These are phyloP conservation scores for Tetranychus truncatus DNA, from an alignment of 2,888 invertebrate species.

Conservation along the genomic window DNA sequence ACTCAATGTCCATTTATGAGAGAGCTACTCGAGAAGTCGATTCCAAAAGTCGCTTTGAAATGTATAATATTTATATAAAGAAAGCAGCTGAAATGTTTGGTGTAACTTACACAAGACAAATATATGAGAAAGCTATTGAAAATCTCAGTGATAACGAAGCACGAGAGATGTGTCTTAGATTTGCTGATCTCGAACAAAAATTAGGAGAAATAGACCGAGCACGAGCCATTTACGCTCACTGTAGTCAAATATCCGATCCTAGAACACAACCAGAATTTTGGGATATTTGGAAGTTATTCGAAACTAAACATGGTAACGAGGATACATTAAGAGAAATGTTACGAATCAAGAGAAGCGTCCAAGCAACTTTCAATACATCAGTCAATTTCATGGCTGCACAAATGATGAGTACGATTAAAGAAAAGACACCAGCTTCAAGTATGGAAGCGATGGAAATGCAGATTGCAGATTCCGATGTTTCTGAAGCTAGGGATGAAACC, in stretches of 20 bases:
- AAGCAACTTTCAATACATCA: slow-evolving; percentile 56
- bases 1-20: slow-evolving; percentile 98
- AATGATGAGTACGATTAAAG: slow-evolving; percentile 53
- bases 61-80: slow-evolving; percentile 96
- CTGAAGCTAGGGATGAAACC: not conserved
- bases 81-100: slow-evolving; percentile 96
- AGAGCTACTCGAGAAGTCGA: slow-evolving; percentile 78
- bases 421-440: slow-evolving; percentile 47
- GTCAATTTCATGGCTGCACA: slow-evolving; percentile 98
- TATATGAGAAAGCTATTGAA: slow-evolving; percentile 95
- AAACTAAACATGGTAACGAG: slow-evolving; percentile 94
- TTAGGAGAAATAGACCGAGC: slow-evolving; percentile 95
- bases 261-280: slow-evolving; percentile 77
- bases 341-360: slow-evolving; percentile 86
- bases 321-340: slow-evolving; percentile 98
- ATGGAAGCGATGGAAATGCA: slow-evolving; percentile 66
- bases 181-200: slow-evolving; percentile 94
- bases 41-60: slow-evolving; percentile 83
- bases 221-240: slow-evolving; percentile 87
- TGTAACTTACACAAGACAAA: slow-evolving; percentile 82
- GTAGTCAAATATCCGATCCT: slow-evolving; percentile 97
- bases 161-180: slow-evolving; percentile 83
- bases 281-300: slow-evolving; percentile 99
- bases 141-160: slow-evolving; percentile 70
- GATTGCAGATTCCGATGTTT: not conserved